Evolutionary conservation across 2,797 vertebrate genomes (phyloP), one percentile per base, ranked within the genome.

Genomic region (Adelosebastes latens): DNA sequence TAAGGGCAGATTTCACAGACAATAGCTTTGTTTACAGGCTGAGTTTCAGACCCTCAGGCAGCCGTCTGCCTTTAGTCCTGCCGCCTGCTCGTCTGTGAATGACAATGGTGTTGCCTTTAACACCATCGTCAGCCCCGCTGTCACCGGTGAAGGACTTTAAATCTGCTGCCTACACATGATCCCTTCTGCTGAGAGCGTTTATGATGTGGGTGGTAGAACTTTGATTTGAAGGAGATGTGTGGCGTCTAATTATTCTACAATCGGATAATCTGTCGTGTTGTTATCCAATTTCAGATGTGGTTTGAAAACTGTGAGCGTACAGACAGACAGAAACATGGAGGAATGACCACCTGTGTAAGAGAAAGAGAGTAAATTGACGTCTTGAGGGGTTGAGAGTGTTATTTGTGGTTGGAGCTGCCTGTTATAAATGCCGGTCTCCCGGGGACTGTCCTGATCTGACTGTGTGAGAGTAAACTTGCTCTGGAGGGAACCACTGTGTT

Each of bases 21-120:
- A 93, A 95, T 85, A 75, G 86, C 65, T 85, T 59, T 83, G 84
- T 94, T 94, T 92, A 90, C 85, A 86, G 82, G 79, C 75, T 74
- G 72, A 83, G 75, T 88, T 87, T 88, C 83, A 89, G 85, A 75
- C 84, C 91, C 81, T 77, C 32, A 27, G 87, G 80, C 76, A 82
- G 83, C 87, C 75, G 70, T 77, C 85, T 88, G 81, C 79, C 85
- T 86, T 85, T 65, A 72, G 85, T 86, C 74, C 87, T 77, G 91
- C 81, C 36, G 90, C 83, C 93, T 92, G 85, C 85, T 88, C 76
- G 92, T 94, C 89, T 94, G 87, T 88, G 92, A 91, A 95, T 95
- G 89, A 95, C 94, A 94, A 96, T 93, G 85, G 85, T 49, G 87
- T 83, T 85, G 89, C 49, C 71, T 76, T 83, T 75, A 85, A 81